Base-by-base conservation (phyloP, 2,113 vertebrate genomes). In the Cyphomyrus plagiostoma region DNA sequence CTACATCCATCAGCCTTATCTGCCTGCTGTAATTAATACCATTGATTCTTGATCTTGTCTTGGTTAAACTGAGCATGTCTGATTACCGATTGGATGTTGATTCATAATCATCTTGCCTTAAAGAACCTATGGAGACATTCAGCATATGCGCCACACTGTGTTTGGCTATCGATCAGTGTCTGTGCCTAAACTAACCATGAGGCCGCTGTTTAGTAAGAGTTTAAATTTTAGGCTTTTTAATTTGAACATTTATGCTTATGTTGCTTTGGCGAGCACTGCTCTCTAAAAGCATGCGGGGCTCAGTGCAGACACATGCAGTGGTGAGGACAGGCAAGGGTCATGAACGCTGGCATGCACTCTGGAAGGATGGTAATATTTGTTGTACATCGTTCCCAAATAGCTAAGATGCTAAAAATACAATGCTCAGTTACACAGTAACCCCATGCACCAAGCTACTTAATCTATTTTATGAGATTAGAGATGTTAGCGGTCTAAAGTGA, bases 41-140 rank as follows among this genome's bases (percentile, higher is more conserved):
- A 85, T 85, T 85, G 83, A 85, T 85, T 85, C n/a, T 46, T 49
- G 45, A 50, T 85, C 46, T 48, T 85, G 23, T 85, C 83, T 85
- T 49, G 48, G 46, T 85, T 85, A 85, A 50, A 85, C 83, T 48
- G 83, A 26, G 83, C 46, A 15, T 49, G 45, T 11, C 83, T 30
- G 42, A 85, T 85, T 85, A 26, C 83, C n/a, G 45, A 49, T 49
- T 48, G 83, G 45, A 49, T 49, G 48, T 49, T 85, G 23, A 85
- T 85, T 85, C 83, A 85, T 85, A 50, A 85, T 49, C 83, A 13
- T 11, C 83, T 49, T 50, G 83, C 83, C 83, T 85, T 49, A 85
- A 49, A 50, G 46, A 85, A 85, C 23, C n/a, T 13, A 50, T 49
- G 45, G 9, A 85, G n/a, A 85, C 46, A 48, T 85, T 50, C 45